Conservation (phyloP, 2,888 invertebrate genomes). For the Erebia palarica region DNA sequence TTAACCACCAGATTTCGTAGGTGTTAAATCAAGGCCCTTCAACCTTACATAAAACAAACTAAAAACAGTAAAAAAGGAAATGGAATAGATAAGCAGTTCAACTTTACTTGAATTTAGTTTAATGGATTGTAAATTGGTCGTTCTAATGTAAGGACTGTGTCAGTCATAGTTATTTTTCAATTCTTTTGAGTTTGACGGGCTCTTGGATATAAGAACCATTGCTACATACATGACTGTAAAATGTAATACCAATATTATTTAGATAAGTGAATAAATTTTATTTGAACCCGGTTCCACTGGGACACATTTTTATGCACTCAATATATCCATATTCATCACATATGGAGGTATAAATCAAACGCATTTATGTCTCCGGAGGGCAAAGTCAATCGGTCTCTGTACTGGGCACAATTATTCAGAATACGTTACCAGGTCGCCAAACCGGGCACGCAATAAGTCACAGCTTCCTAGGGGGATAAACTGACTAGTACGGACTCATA, state of each 20-base stretch:
- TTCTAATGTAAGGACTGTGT: too few species aligned
- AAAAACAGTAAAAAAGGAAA: too few species aligned
- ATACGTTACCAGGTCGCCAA: slow-evolving; percentile 69
- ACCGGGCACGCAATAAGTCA: slow-evolving; percentile 71
- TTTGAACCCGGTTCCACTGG: neutral
- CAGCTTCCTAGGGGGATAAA: slow-evolving; percentile 64
- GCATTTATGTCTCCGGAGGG: slow-evolving; percentile 59
- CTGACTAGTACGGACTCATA: slow-evolving; percentile 63
- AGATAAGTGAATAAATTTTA: neutral
- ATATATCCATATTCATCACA: slow-evolving; percentile 30
- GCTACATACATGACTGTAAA: neutral
- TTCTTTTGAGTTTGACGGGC: neutral
- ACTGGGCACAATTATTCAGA: slow-evolving; percentile 71
- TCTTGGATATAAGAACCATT: neutral
- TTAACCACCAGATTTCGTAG: too few species aligned
- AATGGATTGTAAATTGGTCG: too few species aligned
- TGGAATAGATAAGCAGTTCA: too few species aligned
- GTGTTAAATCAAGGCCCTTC: too few species aligned
- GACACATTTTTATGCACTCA: slow-evolving; percentile 17
- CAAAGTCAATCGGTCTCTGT: slow-evolving; percentile 59
- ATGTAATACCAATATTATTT: neutral
- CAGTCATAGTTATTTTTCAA: neutral
- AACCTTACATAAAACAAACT: too few species aligned
- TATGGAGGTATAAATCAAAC: slow-evolving; percentile 47
- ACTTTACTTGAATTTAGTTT: too few species aligned